These are phyloP conservation scores for Perdix hodgsoniae DNA, from an alignment of 2,797 vertebrate genomes.

Conservation along the genomic window DNA sequence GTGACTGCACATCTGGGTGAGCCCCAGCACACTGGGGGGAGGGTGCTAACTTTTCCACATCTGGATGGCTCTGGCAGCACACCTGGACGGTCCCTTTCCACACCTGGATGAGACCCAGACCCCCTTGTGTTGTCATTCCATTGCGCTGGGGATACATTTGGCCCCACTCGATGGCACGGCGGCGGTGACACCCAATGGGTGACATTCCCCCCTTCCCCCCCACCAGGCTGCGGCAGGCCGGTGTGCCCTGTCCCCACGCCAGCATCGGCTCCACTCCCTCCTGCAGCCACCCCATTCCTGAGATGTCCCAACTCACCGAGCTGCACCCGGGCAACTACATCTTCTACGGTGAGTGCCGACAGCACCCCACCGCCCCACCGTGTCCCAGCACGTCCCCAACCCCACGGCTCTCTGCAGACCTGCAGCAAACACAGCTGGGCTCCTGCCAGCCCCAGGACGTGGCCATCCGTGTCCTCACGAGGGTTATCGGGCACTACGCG, in stretches of 20 bases:
- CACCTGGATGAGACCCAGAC: accelerated
- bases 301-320: conserved; percentile 86
- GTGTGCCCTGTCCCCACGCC: conserved; percentile 82
- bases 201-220: accelerated
- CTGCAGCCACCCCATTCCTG: conserved; percentile 86
- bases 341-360: conserved; percentile 83
- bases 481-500: conserved; percentile 86
- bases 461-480: conserved; percentile 85
- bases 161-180: no score
- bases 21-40: neutral
- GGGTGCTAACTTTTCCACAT: neutral
- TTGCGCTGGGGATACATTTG: neutral
- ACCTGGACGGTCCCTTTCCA: neutral
- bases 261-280: conserved; percentile 90
- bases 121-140: no score
- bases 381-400: neutral
- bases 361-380: neutral
- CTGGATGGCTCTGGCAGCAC: neutral
- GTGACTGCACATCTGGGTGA: neutral
- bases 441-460: conserved; percentile 85
- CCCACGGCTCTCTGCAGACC: conserved; percentile 70
- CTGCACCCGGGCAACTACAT: conserved; percentile 89
- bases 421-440: conserved; percentile 87
- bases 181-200: neutral
- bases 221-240: conserved; percentile 81